These are phyloP conservation scores for Corapipo altera DNA, from an alignment of 2,113 vertebrate genomes.

Conservation along the genomic window DNA sequence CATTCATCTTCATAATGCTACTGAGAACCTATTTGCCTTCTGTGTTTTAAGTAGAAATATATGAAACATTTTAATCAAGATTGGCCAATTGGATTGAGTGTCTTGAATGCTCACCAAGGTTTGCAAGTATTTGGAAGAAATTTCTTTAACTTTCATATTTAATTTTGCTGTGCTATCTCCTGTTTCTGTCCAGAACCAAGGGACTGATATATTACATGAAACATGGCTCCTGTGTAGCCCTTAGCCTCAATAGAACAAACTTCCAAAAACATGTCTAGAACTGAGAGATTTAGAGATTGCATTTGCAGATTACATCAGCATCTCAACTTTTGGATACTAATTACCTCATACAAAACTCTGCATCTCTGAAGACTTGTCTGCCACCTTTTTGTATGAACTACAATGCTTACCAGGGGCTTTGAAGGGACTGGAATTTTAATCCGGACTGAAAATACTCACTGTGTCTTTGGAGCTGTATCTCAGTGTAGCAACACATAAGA, in stretches of 20 bases:
- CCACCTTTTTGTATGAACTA: background rate
- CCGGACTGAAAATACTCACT: background rate
- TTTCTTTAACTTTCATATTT: background rate
- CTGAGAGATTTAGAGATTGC: background rate
- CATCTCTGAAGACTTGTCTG: background rate
- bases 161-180: background rate
- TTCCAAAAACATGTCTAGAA: background rate
- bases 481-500: background rate
- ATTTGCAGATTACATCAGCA: background rate
- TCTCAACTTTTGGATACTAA: background rate
- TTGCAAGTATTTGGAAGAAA: background rate
- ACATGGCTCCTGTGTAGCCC: background rate
- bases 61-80: background rate
- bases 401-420: background rate
- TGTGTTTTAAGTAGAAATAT: background rate
- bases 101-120: background rate
- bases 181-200: background rate
- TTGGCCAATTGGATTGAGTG: background rate
- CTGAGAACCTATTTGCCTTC: background rate
- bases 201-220: background rate
- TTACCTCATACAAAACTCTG: background rate
- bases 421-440: background rate
- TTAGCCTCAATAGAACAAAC: background rate
- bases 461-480: background rate
- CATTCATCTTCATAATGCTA: background rate